A percentile compares a stretch with the other conserved stretches of the same genome.
Evolutionary conservation across 2,888 invertebrate species (phyloP).

Genomic region (Thereva unica): DNA sequence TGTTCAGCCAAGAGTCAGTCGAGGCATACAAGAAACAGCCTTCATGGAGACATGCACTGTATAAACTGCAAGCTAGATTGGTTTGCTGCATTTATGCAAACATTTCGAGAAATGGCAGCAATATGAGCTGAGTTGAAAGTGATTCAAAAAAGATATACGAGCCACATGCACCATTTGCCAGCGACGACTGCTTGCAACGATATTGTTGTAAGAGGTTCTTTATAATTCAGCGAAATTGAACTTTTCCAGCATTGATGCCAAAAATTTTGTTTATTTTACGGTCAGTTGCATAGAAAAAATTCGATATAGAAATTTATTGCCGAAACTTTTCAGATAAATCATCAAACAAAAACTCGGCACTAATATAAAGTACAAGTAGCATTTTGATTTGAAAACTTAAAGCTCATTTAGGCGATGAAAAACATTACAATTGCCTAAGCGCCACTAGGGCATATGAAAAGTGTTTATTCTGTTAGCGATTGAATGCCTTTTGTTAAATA

Average conservation of each 20-base stretch:
- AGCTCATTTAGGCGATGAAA: too few relatives aligned
- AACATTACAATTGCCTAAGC: too few relatives aligned
- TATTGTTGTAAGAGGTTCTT: slow-evolving; percentile 8
- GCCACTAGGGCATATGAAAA: too few relatives aligned
- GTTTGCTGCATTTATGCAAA: slow-evolving; percentile 33
- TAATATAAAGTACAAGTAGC: too few relatives aligned
- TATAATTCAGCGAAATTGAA: slow-evolving; percentile 31
- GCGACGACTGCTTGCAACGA: slow-evolving; percentile 12
- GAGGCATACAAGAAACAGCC: slow-evolving; percentile 8
- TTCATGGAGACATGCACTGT: slow-evolving; percentile 13
- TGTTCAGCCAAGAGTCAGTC: slow-evolving; percentile 23
- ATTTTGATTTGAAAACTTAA: too few relatives aligned
- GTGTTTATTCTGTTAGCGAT: too few relatives aligned
- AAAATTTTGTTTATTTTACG: neutral
- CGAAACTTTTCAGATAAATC: too few relatives aligned
- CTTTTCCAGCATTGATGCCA: slow-evolving; percentile 26
- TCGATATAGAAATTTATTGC: too few relatives aligned
- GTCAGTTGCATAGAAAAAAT: too few relatives aligned
- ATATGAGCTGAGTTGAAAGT: slow-evolving; percentile 27
- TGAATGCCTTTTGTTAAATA: too few relatives aligned
- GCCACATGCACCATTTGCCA: slow-evolving; percentile 19
- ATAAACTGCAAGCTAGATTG: slow-evolving; percentile 8
- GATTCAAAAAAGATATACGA: slow-evolving; percentile 26
- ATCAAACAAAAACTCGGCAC: too few relatives aligned
- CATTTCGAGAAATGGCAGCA: slow-evolving; percentile 26